phyloP scores from a whole-genome alignment of 2,797 vertebrate genomes.

The Silurus lanzhouensis region DNA sequence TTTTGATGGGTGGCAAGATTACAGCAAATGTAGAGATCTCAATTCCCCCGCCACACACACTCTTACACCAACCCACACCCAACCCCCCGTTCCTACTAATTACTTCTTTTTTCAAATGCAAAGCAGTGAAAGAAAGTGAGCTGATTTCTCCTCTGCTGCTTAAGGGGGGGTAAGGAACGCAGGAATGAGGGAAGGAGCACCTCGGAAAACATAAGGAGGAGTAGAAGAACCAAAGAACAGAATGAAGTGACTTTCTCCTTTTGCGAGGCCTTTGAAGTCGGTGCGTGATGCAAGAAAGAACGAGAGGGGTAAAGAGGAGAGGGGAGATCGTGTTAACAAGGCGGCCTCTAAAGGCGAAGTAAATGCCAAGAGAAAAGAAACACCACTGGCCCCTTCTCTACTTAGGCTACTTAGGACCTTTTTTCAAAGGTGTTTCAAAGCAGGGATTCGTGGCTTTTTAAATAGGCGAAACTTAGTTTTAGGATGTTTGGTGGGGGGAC shows the following conservation, averaged over 20 bases:
- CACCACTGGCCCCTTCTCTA: constrained; percentile 74
- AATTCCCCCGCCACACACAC: constrained; percentile 49
- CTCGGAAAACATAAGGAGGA: constrained; percentile 60
- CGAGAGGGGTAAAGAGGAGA: constrained; percentile 57
- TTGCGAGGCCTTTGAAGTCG: constrained; percentile 75
- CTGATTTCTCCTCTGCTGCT: constrained; percentile 76
- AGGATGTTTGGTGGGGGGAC: constrained; percentile 51
- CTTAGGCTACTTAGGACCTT: constrained; percentile 70
- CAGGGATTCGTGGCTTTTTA: constrained; percentile 77
- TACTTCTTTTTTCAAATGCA: constrained; percentile 82
- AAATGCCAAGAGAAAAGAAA: constrained; percentile 80
- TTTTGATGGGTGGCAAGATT: constrained; percentile 45
- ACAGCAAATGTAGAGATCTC: constrained; percentile 47
- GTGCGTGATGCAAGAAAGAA: constrained; percentile 43
- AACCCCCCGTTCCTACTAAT: constrained; percentile 72
- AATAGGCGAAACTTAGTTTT: constrained; percentile 70
- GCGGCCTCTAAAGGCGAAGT: constrained; percentile 81
- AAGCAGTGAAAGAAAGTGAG: constrained; percentile 79
- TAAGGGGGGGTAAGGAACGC: constrained; percentile 56
- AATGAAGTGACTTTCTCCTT: constrained; percentile 79
- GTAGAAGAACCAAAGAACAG: constrained; percentile 51
- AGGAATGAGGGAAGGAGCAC: constrained; percentile 48
- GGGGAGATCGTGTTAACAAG: constrained; percentile 82
- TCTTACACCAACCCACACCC: constrained; percentile 31
- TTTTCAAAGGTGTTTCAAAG: constrained; percentile 76